A percentile compares a stretch with the other conserved stretches of the same genome.
Conservation (phyloP, 2,888 invertebrate genomes). For the Lochmaea crataegi region DNA sequence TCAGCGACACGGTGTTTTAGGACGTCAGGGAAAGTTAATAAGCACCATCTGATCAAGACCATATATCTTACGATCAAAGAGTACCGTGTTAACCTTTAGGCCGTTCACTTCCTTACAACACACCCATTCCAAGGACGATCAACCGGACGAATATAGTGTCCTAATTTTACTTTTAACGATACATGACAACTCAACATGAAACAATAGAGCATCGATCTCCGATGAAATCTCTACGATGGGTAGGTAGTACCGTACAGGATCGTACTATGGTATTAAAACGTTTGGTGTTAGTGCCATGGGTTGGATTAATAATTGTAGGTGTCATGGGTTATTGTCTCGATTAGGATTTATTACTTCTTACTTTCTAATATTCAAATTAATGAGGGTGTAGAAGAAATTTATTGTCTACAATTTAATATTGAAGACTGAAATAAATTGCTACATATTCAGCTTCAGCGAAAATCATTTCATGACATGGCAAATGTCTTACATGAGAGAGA, state of each 20-base stretch:
- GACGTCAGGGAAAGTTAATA: constrained; percentile 24
- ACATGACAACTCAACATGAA: constrained; percentile 18
- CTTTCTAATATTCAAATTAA: too few species aligned
- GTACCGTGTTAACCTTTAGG: constrained; percentile 30
- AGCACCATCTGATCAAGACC: constrained; percentile 18
- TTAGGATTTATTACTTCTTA: too few species aligned
- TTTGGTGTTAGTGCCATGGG: neutral
- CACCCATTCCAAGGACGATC: constrained; percentile 27
- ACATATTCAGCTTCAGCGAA: too few species aligned
- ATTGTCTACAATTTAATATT: too few species aligned
- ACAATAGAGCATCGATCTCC: constrained; percentile 24
- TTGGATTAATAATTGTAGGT: too few species aligned
- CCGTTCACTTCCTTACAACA: constrained; percentile 32
- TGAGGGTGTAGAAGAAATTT: too few species aligned
- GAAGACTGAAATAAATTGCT: too few species aligned
- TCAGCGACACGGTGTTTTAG: neutral
- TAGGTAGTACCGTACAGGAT: constrained; percentile 15
- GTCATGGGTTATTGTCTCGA: too few species aligned
- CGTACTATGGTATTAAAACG: neutral
- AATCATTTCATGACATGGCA: too few species aligned
- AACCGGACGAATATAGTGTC: constrained; percentile 18
- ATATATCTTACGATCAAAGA: constrained; percentile 31
- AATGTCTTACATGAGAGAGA: too few species aligned
- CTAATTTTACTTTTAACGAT: constrained; percentile 25
- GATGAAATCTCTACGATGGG: constrained; percentile 23